Evolutionary conservation across 1,140 invertebrate species (phyloP).

Genomic region (Macrobrachium nipponense): DNA sequence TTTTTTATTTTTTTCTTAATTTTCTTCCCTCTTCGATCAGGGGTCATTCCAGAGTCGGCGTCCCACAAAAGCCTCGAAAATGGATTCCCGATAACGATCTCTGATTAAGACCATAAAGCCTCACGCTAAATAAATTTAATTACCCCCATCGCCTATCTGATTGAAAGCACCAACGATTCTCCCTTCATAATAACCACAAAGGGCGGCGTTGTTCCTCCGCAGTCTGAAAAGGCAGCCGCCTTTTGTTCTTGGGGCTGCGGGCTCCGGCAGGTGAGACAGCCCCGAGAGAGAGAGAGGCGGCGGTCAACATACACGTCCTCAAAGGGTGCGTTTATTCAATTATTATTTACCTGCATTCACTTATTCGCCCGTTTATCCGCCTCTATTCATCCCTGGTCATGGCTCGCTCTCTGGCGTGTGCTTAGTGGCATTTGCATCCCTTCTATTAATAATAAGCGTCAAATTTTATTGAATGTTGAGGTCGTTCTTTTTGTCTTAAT

Average conservation of each 20-base stretch:
- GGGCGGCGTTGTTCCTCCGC: not conserved
- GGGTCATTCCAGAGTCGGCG: too few species aligned
- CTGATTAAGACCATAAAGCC: conserved; percentile 10
- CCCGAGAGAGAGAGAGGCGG: too few species aligned
- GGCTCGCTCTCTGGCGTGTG: not conserved
- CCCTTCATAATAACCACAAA: not conserved
- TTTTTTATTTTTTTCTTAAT: not conserved
- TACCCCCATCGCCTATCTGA: conserved; percentile 9
- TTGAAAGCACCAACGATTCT: conserved; percentile 3
- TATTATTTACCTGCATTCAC: too few species aligned
- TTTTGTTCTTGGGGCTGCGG: too few species aligned
- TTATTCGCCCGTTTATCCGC: too few species aligned
- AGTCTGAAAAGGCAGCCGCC: not conserved
- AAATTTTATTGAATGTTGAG: not conserved
- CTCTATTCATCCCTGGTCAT: not conserved
- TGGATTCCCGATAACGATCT: conserved; percentile 18
- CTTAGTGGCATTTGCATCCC: not conserved
- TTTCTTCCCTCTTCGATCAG: not conserved
- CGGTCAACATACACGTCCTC: not conserved
- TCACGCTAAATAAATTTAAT: conserved; percentile 17
- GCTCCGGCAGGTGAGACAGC: not conserved
- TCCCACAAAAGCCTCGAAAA: not conserved
- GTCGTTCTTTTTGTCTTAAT: not conserved
- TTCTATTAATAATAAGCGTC: not conserved
- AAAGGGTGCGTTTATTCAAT: not conserved